A percentile compares a stretch with the other conserved stretches of the same genome.
These are phyloP conservation scores for Cherax quadricarinatus DNA, from an alignment of 1,140 invertebrate species.

Conservation along the genomic window DNA sequence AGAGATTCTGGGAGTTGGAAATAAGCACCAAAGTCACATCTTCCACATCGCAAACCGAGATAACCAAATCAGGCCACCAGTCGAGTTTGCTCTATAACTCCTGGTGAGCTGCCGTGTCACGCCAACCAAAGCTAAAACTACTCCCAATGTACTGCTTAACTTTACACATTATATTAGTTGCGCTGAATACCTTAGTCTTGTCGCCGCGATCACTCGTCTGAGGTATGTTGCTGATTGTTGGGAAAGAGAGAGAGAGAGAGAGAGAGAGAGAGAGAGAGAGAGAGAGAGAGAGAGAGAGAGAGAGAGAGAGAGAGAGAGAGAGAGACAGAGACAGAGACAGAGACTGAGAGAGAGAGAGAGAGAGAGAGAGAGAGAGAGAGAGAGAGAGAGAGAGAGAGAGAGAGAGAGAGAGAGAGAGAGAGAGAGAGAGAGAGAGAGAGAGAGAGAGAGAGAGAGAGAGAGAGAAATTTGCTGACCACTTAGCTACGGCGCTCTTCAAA, in stretches of 20 bases:
- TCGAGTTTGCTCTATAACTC: neutral
- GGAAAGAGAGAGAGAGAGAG: neutral
- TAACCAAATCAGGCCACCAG: neutral
- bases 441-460: constrained; percentile 22
- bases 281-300: constrained; percentile 29
- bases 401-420: neutral
- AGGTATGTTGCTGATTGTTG: neutral
- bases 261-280: constrained; percentile 38
- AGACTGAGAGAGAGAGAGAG: neutral
- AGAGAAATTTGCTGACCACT: neutral
- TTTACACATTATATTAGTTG: neutral
- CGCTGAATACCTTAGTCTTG: neutral
- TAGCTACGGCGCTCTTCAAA: too few relatives aligned
- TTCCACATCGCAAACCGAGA: neutral
- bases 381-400: constrained; percentile 10
- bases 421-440: constrained; percentile 1
- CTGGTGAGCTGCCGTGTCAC: neutral
- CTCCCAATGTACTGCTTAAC: neutral
- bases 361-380: neutral
- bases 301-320: constrained; percentile 38
- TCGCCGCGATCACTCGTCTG: neutral
- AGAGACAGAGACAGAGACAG: constrained; percentile 34
- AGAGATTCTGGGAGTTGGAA: neutral
- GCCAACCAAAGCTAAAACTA: neutral
- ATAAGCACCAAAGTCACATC: neutral